These are phyloP conservation scores for Leptopilina syphax DNA, from an alignment of 2,888 invertebrate species.

Conservation along the genomic window DNA sequence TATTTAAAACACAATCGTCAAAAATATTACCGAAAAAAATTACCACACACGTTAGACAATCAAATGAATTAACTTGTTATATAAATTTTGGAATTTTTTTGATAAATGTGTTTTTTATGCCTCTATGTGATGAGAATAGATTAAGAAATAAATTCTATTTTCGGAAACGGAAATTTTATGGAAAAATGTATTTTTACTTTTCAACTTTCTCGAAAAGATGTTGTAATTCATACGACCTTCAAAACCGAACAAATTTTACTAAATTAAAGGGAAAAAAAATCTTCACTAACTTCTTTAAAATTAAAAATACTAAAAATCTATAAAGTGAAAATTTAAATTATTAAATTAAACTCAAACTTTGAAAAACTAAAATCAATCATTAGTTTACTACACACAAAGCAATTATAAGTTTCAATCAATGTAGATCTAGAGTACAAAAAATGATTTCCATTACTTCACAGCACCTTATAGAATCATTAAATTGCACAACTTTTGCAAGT, in stretches of 20 bases:
- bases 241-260: background rate
- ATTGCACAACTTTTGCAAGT: too few relatives aligned
- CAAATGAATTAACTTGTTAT: slow-evolving; percentile 1
- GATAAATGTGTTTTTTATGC: background rate
- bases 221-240: background rate
- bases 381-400: too few relatives aligned
- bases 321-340: too few relatives aligned
- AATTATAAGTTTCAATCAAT: too few relatives aligned
- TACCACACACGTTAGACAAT: background rate
- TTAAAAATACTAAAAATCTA: too few relatives aligned
- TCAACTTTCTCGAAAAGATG: background rate
- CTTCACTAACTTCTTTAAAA: too few relatives aligned
- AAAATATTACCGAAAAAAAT: background rate
- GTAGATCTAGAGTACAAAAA: too few relatives aligned
- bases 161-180: background rate
- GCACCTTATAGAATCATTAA: too few relatives aligned
- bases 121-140: background rate
- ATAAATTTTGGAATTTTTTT: background rate
- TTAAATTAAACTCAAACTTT: too few relatives aligned
- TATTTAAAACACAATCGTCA: background rate
- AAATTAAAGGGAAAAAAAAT: background rate
- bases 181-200: background rate
- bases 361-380: too few relatives aligned
- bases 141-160: background rate
- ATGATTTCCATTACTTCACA: too few relatives aligned